phyloP scores from a whole-genome alignment of 2,113 vertebrate genomes.

The Oxyura jamaicensis region DNA sequence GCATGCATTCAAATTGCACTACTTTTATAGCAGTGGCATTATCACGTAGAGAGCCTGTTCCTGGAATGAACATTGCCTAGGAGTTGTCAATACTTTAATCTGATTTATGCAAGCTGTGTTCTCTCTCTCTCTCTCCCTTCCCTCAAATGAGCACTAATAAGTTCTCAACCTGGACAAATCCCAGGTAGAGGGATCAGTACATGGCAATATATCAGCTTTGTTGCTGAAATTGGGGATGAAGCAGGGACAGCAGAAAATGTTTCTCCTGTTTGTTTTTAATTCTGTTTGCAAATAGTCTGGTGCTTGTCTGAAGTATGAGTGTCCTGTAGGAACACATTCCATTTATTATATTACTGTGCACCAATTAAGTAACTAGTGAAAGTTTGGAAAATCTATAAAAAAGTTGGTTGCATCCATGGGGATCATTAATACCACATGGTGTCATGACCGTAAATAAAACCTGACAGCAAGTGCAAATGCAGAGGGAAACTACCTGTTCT shows the following conservation, averaged over 20 bases:
- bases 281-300: neutral
- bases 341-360: neutral
- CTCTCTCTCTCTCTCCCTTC: neutral
- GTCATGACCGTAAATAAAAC: slow-evolving; percentile 33
- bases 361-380: slow-evolving; percentile 40
- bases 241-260: neutral
- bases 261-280: neutral
- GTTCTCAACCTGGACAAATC: slow-evolving; percentile 46
- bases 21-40: slow-evolving; percentile 14
- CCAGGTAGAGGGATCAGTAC: slow-evolving; percentile 19
- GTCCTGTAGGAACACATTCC: neutral
- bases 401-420: neutral
- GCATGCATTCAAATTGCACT: slow-evolving; percentile 17
- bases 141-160: slow-evolving; percentile 25
- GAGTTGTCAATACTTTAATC: slow-evolving; percentile 60
- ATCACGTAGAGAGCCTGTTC: slow-evolving; percentile 30
- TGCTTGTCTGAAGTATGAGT: neutral
- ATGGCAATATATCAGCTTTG: slow-evolving; percentile 5
- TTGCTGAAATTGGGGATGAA: neutral
- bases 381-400: slow-evolving; percentile 23
- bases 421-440: neutral
- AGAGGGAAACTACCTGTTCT: neutral
- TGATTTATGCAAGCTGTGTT: slow-evolving; percentile 44
- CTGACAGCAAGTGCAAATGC: neutral
- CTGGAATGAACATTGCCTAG: slow-evolving; percentile 45